Conservation (phyloP, 2,113 vertebrate genomes). For the Orycteropus afer region DNA sequence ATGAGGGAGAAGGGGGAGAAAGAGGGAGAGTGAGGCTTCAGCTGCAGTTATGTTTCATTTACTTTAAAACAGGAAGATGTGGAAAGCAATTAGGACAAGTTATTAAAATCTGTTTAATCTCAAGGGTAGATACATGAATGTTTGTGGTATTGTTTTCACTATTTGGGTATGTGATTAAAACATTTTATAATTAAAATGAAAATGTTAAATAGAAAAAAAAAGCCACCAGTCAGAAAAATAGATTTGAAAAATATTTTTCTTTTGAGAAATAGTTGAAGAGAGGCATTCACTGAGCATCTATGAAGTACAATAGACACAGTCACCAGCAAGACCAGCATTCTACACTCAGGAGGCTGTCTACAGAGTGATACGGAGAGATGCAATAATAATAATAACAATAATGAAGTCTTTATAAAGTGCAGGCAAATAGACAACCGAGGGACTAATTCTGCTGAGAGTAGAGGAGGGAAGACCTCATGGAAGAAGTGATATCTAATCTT, state of each 20-base stretch:
- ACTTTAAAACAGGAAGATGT: background rate
- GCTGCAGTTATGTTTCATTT: background rate
- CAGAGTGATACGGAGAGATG: background rate
- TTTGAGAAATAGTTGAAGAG: background rate
- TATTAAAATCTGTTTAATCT: background rate
- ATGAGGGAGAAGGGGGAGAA: too few species aligned
- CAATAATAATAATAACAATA: too few species aligned
- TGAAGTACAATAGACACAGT: background rate
- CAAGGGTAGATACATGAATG: background rate
- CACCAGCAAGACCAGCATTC: background rate
- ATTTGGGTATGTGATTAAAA: background rate
- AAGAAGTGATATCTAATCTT: too few species aligned
- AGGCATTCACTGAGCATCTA: background rate
- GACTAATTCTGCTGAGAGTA: background rate
- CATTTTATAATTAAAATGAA: conserved; percentile 13
- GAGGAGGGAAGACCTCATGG: background rate
- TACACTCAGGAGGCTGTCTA: background rate
- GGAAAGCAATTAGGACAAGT: background rate
- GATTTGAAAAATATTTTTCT: background rate
- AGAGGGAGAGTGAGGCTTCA: background rate
- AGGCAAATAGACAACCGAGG: background rate
- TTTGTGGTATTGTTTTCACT: background rate
- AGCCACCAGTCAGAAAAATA: background rate
- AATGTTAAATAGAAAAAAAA: background rate
- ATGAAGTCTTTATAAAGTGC: background rate